Evolutionary conservation across 2,797 vertebrate species (phyloP).

Genomic region (Ptychobarbus kaznakovi): DNA sequence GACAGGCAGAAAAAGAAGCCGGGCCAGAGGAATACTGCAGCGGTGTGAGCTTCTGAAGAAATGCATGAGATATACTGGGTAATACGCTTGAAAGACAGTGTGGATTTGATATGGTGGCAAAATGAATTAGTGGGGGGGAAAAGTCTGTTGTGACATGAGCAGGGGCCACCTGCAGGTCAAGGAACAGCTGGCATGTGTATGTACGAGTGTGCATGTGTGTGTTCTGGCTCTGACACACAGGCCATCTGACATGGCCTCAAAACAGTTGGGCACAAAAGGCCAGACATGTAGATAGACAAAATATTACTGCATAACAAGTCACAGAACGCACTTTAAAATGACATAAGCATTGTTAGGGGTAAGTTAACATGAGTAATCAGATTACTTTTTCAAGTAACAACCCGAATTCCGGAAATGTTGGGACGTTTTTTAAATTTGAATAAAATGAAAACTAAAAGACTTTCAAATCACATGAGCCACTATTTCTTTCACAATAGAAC

Average conservation of each 20-base stretch:
- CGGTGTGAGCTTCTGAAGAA: conserved; percentile 30
- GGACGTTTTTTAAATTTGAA: too few relatives aligned
- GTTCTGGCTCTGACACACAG: conserved; percentile 59
- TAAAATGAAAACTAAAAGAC: too few relatives aligned
- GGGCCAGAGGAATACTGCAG: conserved; percentile 32
- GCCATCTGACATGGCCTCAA: conserved; percentile 57
- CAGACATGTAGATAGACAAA: conserved; percentile 46
- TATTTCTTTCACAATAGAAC: too few relatives aligned
- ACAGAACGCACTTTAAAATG: background rate
- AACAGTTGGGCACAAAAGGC: conserved; percentile 58
- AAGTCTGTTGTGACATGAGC: conserved; percentile 63
- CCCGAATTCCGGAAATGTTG: too few relatives aligned
- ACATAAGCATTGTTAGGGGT: background rate
- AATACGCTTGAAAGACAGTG: conserved; percentile 25
- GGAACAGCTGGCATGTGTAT: conserved; percentile 70
- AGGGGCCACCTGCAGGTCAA: conserved; percentile 72
- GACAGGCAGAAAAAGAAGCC: conserved; percentile 47
- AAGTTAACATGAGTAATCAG: background rate
- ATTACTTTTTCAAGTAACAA: background rate
- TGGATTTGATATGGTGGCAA: conserved; percentile 41
- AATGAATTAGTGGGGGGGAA: conserved; percentile 35
- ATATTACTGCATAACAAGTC: conserved; percentile 6
- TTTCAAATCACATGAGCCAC: too few relatives aligned
- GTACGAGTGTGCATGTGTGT: conserved; percentile 61
- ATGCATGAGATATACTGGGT: conserved; percentile 26